Conservation (phyloP, 2,113 vertebrate genomes). For the Microcebus ravelobensis region DNA sequence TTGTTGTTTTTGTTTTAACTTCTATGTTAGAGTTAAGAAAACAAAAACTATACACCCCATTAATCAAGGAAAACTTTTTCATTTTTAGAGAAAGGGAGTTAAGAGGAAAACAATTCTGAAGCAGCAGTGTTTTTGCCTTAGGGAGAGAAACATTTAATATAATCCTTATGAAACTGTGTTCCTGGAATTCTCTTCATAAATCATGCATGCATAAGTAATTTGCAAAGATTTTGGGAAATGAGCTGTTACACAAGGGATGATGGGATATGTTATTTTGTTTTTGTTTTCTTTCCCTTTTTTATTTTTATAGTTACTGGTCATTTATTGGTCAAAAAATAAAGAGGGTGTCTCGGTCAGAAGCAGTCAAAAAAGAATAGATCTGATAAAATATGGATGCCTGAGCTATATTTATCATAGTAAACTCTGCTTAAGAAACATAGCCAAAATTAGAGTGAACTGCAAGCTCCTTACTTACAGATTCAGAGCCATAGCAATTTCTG, state of each 20-base stretch:
- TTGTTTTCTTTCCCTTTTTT: constrained; percentile 44
- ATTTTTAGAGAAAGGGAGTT: constrained; percentile 32
- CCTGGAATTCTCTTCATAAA: constrained; percentile 48
- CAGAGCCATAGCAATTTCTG: not conserved
- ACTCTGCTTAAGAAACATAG: constrained; percentile 29
- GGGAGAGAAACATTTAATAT: constrained; percentile 64
- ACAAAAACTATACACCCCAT: not conserved
- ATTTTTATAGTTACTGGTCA: not conserved
- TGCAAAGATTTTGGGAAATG: constrained; percentile 58
- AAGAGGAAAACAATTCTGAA: constrained; percentile 37
- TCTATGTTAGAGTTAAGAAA: constrained; percentile 23
- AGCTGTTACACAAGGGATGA: constrained; percentile 11
- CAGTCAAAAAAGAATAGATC: not conserved
- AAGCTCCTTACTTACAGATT: not conserved
- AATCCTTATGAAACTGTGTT: constrained; percentile 47
- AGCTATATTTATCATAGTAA: constrained; percentile 12
- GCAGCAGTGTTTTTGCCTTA: constrained; percentile 31
- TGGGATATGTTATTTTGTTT: constrained; percentile 4
- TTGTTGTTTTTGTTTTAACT: constrained; percentile 48
- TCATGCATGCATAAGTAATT: constrained; percentile 60
- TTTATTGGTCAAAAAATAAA: not conserved
- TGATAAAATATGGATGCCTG: not conserved
- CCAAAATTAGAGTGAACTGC: not conserved
- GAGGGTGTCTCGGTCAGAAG: constrained; percentile 12
- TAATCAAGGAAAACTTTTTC: constrained; percentile 56